phyloP scores from a whole-genome alignment of 2,113 vertebrate genomes.

The Plestiodon gilberti region DNA sequence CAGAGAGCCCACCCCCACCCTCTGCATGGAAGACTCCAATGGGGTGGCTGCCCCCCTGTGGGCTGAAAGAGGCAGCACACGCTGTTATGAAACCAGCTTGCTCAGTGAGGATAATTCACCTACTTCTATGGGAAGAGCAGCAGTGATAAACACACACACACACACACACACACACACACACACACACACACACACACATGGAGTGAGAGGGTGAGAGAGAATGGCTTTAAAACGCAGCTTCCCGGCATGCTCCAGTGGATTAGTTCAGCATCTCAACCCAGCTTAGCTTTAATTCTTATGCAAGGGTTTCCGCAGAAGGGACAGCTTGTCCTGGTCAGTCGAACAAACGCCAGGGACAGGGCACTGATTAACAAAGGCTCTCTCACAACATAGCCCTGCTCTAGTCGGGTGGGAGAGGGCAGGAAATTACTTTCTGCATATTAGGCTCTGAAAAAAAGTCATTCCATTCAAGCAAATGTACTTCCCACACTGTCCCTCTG shows the following conservation, averaged over 20 bases:
- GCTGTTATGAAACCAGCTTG: slow-evolving; percentile 55
- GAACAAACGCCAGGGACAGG: slow-evolving; percentile 36
- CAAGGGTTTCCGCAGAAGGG: slow-evolving; percentile 66
- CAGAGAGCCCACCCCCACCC: not conserved
- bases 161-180: not conserved
- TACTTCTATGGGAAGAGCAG: slow-evolving; percentile 50
- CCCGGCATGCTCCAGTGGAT: slow-evolving; percentile 64
- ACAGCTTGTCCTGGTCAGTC: slow-evolving; percentile 55
- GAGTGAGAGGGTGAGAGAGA: slow-evolving; percentile 30
- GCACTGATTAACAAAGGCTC: slow-evolving; percentile 52
- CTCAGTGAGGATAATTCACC: slow-evolving; percentile 43
- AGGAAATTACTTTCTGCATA: not conserved
- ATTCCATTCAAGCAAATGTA: not conserved
- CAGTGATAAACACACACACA: slow-evolving; percentile 50
- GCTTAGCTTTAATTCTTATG: slow-evolving; percentile 71
- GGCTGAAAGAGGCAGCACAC: not conserved
- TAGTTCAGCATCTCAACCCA: slow-evolving; percentile 64
- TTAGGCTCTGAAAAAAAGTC: not conserved
- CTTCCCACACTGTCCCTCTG: not conserved
- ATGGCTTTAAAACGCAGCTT: slow-evolving; percentile 58
- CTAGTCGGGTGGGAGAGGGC: not conserved
- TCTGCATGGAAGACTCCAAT: not conserved
- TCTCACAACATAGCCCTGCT: slow-evolving; percentile 44
- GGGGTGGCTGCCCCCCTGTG: not conserved
- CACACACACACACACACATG: accelerated